A percentile compares a stretch with the other conserved stretches of the same genome.
These are phyloP conservation scores for Linepithema humile DNA, from an alignment of 1,140 invertebrate genomes.

Conservation along the genomic window DNA sequence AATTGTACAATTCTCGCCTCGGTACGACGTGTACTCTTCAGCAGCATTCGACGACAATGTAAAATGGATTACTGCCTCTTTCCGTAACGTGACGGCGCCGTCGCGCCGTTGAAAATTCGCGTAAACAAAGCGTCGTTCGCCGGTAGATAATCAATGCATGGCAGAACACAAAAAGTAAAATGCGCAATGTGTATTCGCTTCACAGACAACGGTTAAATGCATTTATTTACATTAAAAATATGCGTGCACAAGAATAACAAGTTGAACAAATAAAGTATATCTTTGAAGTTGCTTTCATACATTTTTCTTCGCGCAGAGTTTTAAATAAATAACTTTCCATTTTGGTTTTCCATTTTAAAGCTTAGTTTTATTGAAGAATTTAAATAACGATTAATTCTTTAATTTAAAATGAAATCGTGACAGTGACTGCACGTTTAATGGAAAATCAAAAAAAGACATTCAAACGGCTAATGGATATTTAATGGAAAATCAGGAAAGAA, in stretches of 20 bases:
- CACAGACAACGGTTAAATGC: conserved; percentile 30
- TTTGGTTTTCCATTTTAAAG: not conserved
- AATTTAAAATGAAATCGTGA: no score
- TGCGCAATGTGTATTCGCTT: not conserved
- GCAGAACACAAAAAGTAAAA: not conserved
- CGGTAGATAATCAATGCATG: conserved; percentile 41
- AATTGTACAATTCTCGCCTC: conserved; percentile 2
- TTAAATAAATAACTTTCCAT: conserved; percentile 17
- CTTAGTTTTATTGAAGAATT: no score
- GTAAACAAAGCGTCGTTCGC: conserved; percentile 34
- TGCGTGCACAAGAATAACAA: not conserved
- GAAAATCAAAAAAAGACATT: not conserved
- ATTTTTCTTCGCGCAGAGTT: not conserved
- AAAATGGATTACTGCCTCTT: conserved; percentile 47
- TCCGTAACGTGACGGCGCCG: conserved; percentile 30
- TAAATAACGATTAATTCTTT: no score
- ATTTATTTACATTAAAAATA: conserved; percentile 46
- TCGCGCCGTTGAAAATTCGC: conserved; percentile 42
- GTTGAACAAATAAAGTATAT: conserved; percentile 22
- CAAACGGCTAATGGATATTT: conserved; percentile 2
- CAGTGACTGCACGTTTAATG: not conserved
- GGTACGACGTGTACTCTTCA: not conserved
- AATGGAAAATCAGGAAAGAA: conserved; percentile 23
- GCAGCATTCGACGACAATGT: conserved; percentile 44
- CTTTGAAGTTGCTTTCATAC: not conserved